phyloP scores from a whole-genome alignment of 2,797 vertebrate species.

The Sebastes melanostomus region DNA sequence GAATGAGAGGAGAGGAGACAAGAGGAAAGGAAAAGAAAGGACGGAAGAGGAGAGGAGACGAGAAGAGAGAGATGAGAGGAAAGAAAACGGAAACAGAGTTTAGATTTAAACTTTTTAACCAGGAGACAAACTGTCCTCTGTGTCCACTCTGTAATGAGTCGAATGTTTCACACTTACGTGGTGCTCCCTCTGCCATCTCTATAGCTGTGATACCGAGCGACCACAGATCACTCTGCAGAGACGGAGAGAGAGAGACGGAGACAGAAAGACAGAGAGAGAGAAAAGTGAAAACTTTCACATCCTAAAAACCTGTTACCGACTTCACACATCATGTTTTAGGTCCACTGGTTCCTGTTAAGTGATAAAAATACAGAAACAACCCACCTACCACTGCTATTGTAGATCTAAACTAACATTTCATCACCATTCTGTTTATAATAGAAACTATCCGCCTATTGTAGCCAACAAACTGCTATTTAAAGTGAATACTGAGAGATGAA shows the following conservation, averaged over 20 bases:
- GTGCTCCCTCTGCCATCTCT: conserved; percentile 97
- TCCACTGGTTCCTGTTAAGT: conserved; percentile 28
- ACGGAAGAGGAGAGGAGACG: not conserved
- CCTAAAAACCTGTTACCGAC: conserved; percentile 19
- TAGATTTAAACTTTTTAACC: not conserved
- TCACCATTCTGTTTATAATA: not conserved
- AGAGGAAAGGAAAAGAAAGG: not conserved
- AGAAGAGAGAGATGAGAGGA: not conserved
- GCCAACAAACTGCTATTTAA: not conserved
- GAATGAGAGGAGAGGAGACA: not conserved
- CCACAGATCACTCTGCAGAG: conserved; percentile 94
- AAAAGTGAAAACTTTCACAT: conserved; percentile 33
- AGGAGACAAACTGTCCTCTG: not conserved
- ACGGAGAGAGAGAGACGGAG: not conserved
- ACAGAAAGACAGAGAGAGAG: not conserved
- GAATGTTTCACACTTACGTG: conserved; percentile 87
- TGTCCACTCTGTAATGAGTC: not conserved
- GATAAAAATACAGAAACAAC: conserved; percentile 40
- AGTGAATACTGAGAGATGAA: not conserved
- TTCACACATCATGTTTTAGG: conserved; percentile 16
- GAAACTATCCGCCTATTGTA: not conserved
- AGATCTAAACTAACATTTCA: not conserved
- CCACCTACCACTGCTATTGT: conserved; percentile 34
- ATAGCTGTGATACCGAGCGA: conserved; percentile 97
- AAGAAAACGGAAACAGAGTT: not conserved